phyloP scores from a whole-genome alignment of 2,888 invertebrate genomes.

The Acleris holmiana region DNA sequence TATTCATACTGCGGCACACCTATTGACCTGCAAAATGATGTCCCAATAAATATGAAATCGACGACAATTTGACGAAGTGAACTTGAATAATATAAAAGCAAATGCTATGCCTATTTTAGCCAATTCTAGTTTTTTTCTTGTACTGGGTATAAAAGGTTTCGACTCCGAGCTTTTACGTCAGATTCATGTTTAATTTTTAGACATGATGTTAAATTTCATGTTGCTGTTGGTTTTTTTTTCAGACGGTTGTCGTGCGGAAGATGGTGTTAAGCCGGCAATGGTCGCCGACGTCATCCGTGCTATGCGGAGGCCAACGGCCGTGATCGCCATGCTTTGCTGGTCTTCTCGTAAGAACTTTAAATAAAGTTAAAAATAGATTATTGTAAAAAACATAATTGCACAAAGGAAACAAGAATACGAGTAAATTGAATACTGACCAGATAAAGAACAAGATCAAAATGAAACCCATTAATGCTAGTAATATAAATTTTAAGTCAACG shows the following conservation, averaged over 20 bases:
- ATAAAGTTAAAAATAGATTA: conserved; percentile 21
- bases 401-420: too few relatives aligned
- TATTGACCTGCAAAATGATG: too few relatives aligned
- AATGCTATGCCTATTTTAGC: too few relatives aligned
- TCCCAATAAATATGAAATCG: conserved; percentile 7
- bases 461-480: too few relatives aligned
- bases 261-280: conserved; percentile 48
- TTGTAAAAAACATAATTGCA: not conserved
- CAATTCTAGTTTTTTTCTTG: conserved; percentile 7
- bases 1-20: too few relatives aligned
- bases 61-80: not conserved
- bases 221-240: conserved; percentile 36
- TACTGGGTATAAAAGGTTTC: conserved; percentile 4
- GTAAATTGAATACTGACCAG: not conserved
- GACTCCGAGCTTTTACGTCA: not conserved
- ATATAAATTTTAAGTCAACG: too few relatives aligned
- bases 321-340: conserved; percentile 65
- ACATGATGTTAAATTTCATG: conserved; percentile 3
- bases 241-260: conserved; percentile 44
- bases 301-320: conserved; percentile 56
- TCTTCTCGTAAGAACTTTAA: conserved; percentile 54
- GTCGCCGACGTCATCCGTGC: conserved; percentile 59
- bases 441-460: not conserved
- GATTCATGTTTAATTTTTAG: not conserved
- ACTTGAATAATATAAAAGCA: conserved; percentile 19